Evolutionary conservation across 2,888 invertebrate species (phyloP), one percentile per base, ranked within the genome.

Genomic region (Leucophenga montana): DNA sequence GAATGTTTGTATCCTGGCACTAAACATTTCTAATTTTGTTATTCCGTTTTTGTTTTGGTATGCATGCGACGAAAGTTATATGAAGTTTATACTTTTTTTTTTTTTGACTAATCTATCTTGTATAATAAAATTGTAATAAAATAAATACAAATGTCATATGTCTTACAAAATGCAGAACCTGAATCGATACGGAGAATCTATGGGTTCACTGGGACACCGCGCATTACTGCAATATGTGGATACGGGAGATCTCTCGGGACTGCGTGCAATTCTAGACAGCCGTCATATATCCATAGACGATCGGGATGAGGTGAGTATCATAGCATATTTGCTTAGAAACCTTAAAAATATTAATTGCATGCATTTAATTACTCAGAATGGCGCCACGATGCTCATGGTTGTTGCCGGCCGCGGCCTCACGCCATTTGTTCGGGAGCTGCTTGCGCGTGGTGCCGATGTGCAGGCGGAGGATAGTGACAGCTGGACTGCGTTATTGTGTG

Each of bases 381-480:
- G 97, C 74, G 94, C 95, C 73, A 97, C 98, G 64, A 95, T 96
- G 67, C 94, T 99, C 86, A 97, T 98, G 91, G 92, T 95, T 85
- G 97, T 98, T 61, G 93, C 96, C 71, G 92, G 94, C 84, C 94
- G 94, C 82, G 98, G 98, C 39, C 94, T 95, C 83, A 90, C 92
- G 68, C 92, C 93, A 57, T 95, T 98, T 88, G 96, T 95, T 65
- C 92, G 94, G 67, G 92, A 95, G 84, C 91, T 99, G 73, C 90
- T 99, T 77, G 92, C 94, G 68, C 94, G 96, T 86, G 97, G 97
- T 71, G 97, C 98, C 44, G 98, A 99, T 90, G 93, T 96, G 18
- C 94, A 96, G 88, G 94, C 95, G 14, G 94, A 95, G 83, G 99
- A 99, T 89, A 92, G 93, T 83, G 98, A 99, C 87, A 95, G 95